Evolutionary conservation across 2,888 invertebrate genomes (phyloP), one percentile per base, ranked within the genome.

Genomic region (Arrhopalites spinosus): DNA sequence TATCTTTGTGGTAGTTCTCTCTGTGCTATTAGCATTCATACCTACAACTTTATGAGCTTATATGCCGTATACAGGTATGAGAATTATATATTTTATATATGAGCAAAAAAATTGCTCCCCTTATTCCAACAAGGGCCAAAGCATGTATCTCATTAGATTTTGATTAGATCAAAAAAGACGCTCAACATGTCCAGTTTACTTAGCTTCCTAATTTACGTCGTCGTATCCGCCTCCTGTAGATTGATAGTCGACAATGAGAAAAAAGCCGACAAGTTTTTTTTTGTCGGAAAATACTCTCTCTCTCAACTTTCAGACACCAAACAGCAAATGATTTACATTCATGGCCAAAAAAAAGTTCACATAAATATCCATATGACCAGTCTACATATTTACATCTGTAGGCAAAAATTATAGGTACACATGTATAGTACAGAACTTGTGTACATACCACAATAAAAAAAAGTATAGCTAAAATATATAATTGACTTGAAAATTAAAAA

Each of bases 171-270:
- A 30, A 36, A 64, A 7, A 36, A 64, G 64, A 64, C 43, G 64
- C 64, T 64, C 30, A 64, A n/a, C 64, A 36, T 64, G 64, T 64
- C 64, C 29, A 30, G 64, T 64, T 64, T 61, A 61, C 59, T 61
- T 64, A 64, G 64, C 64, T 64, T n/a, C 61, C 64, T 64, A 64
- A 64, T 64, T 64, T 64, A 64, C 64, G 64, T 64, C 64, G 20
- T 64, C 43, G 20, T 43, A 20, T 15, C 64, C 64, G 64, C 64
- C 64, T 64, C 30, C 29, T 61, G n/a, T 20, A 25, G 23, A 61
- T 61, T 61, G 59, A 61, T 61, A 61, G 59, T 61, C 59, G 59
- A 27, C n/a, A 53, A 5, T 17, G 53, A 20, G 23, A 53, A 20
- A n/a, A 20, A 53, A 53, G 23, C 17, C 17, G 53, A 20, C 53